Conservation (phyloP, 1,140 invertebrate species). For the Adelges cooleyi region DNA sequence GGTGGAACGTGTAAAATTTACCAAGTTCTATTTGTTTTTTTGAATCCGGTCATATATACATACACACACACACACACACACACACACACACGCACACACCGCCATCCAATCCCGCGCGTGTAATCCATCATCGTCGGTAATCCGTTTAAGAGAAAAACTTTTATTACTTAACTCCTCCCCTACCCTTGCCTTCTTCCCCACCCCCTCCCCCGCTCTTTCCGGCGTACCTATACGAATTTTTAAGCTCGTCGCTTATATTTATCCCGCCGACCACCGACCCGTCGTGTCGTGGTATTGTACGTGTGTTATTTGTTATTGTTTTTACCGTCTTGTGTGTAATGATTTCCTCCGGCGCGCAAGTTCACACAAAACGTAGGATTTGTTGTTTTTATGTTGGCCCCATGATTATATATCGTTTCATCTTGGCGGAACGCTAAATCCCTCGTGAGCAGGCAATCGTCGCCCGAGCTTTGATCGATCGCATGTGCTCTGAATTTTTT, state of each 20-base stretch:
- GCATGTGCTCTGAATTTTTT: not conserved
- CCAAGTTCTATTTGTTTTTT: constrained; percentile 24
- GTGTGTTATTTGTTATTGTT: constrained; percentile 23
- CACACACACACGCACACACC: not conserved
- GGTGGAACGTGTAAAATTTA: constrained; percentile 18
- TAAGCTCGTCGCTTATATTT: not conserved
- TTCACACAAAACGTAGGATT: constrained; percentile 15
- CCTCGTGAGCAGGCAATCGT: not conserved
- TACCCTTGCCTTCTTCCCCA: too few species aligned
- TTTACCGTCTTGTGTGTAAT: constrained; percentile 7
- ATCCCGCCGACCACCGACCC: not conserved
- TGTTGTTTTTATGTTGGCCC: constrained; percentile 22
- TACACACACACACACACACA: not conserved
- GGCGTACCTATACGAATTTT: not conserved
- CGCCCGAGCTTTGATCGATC: constrained; percentile 4
- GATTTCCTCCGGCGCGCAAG: constrained; percentile 8
- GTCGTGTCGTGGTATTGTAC: constrained; percentile 6
- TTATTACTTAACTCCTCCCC: constrained; percentile 13
- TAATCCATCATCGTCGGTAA: constrained; percentile 26
- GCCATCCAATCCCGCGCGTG: not conserved
- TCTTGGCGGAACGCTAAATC: constrained; percentile 12
- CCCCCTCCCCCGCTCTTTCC: not conserved
- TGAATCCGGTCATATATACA: not conserved
- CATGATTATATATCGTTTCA: constrained; percentile 21
- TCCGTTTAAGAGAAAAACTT: constrained; percentile 26